Conservation (phyloP, 2,797 vertebrate species). For the Dromococcyx pavoninus region DNA sequence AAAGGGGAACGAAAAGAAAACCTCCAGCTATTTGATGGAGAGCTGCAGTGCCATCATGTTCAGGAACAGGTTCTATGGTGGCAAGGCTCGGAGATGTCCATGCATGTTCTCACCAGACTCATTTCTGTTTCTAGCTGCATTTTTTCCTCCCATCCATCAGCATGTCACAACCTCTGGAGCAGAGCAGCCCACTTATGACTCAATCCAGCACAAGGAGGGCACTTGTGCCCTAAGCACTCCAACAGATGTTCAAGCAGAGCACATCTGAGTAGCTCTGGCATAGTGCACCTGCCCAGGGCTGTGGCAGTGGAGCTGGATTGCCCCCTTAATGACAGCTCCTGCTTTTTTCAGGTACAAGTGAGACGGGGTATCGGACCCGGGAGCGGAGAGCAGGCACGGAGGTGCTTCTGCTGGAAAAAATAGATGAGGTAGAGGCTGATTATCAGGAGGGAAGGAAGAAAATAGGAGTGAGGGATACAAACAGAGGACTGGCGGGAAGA, state of each 20-base stretch:
- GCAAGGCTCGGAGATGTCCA: not conserved
- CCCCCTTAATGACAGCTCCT: not conserved
- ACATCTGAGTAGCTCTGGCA: accelerated
- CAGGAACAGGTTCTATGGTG: not conserved
- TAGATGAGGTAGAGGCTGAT: not conserved
- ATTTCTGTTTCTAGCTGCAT: not conserved
- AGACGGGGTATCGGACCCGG: not conserved
- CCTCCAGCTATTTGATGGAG: slow-evolving; percentile 7
- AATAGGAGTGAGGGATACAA: not conserved
- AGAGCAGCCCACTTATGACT: not conserved
- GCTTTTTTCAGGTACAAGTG: not conserved
- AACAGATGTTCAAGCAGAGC: not conserved
- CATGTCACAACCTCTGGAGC: not conserved
- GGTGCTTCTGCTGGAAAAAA: not conserved
- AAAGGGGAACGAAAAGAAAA: slow-evolving; percentile 15
- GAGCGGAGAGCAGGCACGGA: not conserved
- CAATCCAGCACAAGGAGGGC: accelerated
- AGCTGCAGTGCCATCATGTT: not conserved
- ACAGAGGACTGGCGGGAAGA: not conserved
- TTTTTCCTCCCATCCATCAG: not conserved
- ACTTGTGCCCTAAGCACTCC: accelerated
- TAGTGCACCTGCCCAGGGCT: not conserved
- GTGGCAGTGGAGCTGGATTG: not conserved
- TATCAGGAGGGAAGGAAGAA: not conserved
- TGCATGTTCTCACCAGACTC: accelerated